phyloP scores from a whole-genome alignment of 2,113 vertebrate species.

The Asarcornis scutulata region DNA sequence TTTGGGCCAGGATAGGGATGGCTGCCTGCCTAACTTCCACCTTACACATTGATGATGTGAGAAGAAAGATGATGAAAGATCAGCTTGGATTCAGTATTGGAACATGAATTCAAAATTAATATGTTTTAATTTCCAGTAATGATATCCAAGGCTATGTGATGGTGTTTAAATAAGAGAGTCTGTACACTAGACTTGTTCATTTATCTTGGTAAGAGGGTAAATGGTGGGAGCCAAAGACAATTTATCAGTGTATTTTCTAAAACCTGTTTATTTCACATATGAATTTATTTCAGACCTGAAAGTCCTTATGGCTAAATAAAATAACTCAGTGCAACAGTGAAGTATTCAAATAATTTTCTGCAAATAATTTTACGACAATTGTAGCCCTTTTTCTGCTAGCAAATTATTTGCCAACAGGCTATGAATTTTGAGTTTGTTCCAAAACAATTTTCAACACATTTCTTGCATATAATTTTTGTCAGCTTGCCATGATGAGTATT shows the following conservation, averaged over 20 bases:
- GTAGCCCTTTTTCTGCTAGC: conserved; percentile 13
- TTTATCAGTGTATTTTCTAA: neutral
- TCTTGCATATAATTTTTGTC: conserved; percentile 49
- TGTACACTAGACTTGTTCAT: neutral
- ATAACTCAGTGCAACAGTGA: neutral
- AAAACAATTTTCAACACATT: conserved; percentile 37
- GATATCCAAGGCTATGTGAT: neutral
- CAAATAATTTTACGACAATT: conserved; percentile 22
- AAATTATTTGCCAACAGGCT: conserved; percentile 24
- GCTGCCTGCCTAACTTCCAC: neutral
- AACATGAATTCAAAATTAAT: neutral
- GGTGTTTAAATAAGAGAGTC: neutral
- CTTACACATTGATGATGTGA: neutral
- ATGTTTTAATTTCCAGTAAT: neutral
- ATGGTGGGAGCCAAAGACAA: neutral
- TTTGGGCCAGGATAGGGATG: neutral
- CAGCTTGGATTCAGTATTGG: neutral
- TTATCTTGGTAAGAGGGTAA: conserved; percentile 14
- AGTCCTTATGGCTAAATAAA: neutral
- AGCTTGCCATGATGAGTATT: conserved; percentile 28
- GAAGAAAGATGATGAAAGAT: neutral
- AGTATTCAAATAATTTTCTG: neutral
- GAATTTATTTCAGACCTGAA: conserved; percentile 10
- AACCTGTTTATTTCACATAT: conserved; percentile 10
- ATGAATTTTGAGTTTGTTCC: conserved; percentile 47